phyloP scores from a whole-genome alignment of 2,113 vertebrate species.

The Campylomormyrus numenius region DNA sequence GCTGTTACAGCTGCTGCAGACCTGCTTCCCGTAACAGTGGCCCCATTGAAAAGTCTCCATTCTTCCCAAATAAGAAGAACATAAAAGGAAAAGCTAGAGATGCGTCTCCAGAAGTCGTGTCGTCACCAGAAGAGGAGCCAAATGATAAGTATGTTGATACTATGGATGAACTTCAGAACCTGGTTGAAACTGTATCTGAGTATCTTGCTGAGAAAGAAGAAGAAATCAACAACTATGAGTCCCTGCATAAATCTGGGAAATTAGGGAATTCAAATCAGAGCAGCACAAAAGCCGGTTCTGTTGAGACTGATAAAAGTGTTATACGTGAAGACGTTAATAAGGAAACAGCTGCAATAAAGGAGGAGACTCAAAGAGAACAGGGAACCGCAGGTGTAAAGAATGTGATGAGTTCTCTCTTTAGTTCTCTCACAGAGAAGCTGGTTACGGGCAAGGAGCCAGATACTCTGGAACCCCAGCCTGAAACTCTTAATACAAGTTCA shows the following conservation, averaged over 20 bases:
- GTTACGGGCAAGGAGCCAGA: constrained; percentile 50
- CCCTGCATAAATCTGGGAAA: constrained; percentile 59
- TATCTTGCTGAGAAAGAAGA: constrained; percentile 91
- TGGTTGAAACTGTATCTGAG: constrained; percentile 86
- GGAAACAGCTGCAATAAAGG: constrained; percentile 41
- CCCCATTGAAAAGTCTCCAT: constrained; percentile 37
- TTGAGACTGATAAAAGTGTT: constrained; percentile 49
- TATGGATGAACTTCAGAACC: constrained; percentile 80
- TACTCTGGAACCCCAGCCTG: constrained; percentile 32
- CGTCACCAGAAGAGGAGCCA: constrained; percentile 63
- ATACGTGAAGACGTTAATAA: constrained; percentile 40
- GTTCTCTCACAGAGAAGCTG: constrained; percentile 67
- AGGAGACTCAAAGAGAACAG: constrained; percentile 48
- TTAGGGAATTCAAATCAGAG: constrained; percentile 51
- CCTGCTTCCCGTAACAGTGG: constrained; percentile 31
- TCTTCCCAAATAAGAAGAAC: constrained; percentile 47
- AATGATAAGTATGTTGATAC: constrained; percentile 67
- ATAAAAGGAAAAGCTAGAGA: constrained; percentile 41
- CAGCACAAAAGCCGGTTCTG: constrained; percentile 40
- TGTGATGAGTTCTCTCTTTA: constrained; percentile 74
- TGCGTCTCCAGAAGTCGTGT: constrained; percentile 40
- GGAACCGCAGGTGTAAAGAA: constrained; percentile 69
- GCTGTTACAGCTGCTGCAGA: constrained; percentile 40
- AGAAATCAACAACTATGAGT: constrained; percentile 79
- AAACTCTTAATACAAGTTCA: constrained; percentile 15